Percentiles rank a stretch among this genome's conserved stretches.
These are phyloP conservation scores for Ferdinandea cuprea DNA, from an alignment of 2,888 invertebrate genomes.

Conservation along the genomic window DNA sequence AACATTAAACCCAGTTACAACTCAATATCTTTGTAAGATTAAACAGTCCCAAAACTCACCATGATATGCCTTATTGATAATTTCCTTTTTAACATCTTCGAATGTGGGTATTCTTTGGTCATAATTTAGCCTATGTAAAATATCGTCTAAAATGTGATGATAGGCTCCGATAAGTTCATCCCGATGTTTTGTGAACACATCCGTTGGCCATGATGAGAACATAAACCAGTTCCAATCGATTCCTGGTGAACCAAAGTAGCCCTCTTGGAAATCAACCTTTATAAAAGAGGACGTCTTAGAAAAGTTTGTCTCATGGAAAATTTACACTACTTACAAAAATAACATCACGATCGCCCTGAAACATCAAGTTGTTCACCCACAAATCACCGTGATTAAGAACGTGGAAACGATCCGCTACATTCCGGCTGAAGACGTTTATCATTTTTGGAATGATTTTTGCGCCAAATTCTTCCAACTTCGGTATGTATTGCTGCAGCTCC, in stretches of 20 bases:
- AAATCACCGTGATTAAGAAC: constrained; percentile 84
- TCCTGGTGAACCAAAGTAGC: constrained; percentile 79
- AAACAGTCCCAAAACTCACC: constrained; percentile 65
- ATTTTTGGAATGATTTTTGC: constrained; percentile 77
- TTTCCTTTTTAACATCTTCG: constrained; percentile 77
- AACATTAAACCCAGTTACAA: background rate
- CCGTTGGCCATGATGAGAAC: constrained; percentile 77
- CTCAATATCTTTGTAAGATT: background rate
- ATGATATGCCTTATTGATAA: constrained; percentile 77
- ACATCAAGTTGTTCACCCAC: constrained; percentile 84
- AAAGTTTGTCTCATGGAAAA: no score
- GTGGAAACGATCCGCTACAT: constrained; percentile 78
- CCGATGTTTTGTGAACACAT: constrained; percentile 75
- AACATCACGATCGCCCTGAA: constrained; percentile 81
- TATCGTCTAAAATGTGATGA: constrained; percentile 74
- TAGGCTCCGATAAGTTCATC: constrained; percentile 76
- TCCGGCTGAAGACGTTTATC: constrained; percentile 77
- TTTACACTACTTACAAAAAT: constrained; percentile 81
- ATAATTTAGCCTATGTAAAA: constrained; percentile 76
- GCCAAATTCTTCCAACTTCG: constrained; percentile 76
- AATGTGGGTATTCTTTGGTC: constrained; percentile 77
- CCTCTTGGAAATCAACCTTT: constrained; percentile 80
- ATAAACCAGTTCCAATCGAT: constrained; percentile 79
- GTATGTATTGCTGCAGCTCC: constrained; percentile 76
- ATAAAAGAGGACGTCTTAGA: background rate